Conservation (phyloP, 2,888 invertebrate genomes). For the Julus scandinavius region DNA sequence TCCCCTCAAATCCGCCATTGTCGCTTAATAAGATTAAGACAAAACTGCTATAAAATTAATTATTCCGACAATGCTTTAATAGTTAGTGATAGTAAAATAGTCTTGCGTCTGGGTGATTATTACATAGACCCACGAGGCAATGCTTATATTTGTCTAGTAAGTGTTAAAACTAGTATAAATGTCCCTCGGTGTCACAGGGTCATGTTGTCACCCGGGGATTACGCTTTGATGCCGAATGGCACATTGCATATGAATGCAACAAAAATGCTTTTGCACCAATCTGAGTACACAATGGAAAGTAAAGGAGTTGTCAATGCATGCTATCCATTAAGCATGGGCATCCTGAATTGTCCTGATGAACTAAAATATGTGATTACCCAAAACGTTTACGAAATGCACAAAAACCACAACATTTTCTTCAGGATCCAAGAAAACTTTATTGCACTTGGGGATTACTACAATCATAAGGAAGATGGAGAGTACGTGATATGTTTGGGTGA, state of each 20-base stretch:
- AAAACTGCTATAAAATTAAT: background rate
- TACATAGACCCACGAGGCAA: background rate
- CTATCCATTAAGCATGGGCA: slow-evolving; percentile 4
- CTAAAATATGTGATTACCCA: background rate
- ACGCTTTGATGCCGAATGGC: background rate
- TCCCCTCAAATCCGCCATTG: slow-evolving; percentile 41
- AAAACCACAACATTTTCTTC: slow-evolving; percentile 34
- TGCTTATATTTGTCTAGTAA: background rate
- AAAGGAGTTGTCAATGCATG: background rate
- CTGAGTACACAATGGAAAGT: background rate
- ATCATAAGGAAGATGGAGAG: background rate
- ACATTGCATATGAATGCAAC: background rate
- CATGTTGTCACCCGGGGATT: background rate
- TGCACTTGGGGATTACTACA: slow-evolving; percentile 43
- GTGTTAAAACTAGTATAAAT: background rate
- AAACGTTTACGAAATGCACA: background rate
- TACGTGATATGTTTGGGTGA: slow-evolving; percentile 19
- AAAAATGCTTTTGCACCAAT: background rate
- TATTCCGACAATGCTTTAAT: background rate
- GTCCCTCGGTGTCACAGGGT: background rate
- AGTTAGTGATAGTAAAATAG: background rate
- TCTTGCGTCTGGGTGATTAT: slow-evolving; percentile 34
- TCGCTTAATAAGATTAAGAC: background rate
- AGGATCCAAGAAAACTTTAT: background rate
- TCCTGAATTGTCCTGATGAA: background rate